Evolutionary conservation across 1,140 invertebrate species (phyloP), one percentile per base, ranked within the genome.

Genomic region (Cephus cinctus): DNA sequence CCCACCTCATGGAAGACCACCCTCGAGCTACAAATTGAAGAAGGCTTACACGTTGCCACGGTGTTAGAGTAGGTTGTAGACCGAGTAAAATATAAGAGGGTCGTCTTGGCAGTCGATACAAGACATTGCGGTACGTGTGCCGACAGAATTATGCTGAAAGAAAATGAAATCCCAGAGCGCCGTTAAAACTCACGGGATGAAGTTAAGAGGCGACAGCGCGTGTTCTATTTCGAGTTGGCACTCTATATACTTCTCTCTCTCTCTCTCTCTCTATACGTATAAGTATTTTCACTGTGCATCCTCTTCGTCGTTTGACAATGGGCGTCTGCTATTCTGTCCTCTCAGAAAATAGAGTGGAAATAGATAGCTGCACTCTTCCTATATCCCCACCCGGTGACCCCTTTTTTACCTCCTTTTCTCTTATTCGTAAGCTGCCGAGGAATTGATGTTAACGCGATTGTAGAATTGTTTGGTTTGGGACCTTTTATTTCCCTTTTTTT

Each of bases 401-500:
- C 14, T 30, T 5, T 20, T 41, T 20, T 31, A 25, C 49, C 23
- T 47, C 19, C 49, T 34, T 51, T 43, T 51, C 46, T 55, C 31
- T 43, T 47, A 20, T 43, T 44, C 46, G 39, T 53, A 50, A 46
- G 40, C 39, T 27, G 27, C 43, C 15, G 31, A 30, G 40, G 34
- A 55, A 58, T 58, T 50, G 46, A 55, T 47, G 48, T 58, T 55
- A 55, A 55, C 52, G 44, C 56, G 44, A 44, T 50, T 52, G 56
- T 57, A 52, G 21, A 32, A 50, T 48, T 36, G 25, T 44, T 19
- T 22, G 22, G 41, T 52, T 41, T 22, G 30, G 16, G 32, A 19
- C 31, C 16, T 40, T 15, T 12, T 52, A 21, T 38, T 22, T 21
- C 9, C 9, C 32, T 43, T 41, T 25, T 35, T 23, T 12, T 47